These are phyloP conservation scores for Lagenorhynchus albirostris DNA, from an alignment of 2,113 vertebrate genomes.

Conservation along the genomic window DNA sequence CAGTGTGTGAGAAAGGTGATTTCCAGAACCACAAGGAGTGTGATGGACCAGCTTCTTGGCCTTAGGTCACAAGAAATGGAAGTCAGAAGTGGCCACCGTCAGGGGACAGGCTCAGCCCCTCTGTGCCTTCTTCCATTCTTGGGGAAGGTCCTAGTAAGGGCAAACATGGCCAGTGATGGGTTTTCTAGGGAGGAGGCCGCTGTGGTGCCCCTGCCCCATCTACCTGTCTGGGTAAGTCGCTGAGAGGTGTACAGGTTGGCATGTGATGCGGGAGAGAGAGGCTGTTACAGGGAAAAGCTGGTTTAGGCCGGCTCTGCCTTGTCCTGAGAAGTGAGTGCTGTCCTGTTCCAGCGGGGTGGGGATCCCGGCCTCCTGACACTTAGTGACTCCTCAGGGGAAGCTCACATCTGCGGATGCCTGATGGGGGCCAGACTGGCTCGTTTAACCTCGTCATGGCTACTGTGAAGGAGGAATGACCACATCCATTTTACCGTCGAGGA, in stretches of 20 bases:
- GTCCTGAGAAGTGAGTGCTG: not conserved
- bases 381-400: not conserved
- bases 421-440: not conserved
- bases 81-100: not conserved
- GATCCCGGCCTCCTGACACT: not conserved
- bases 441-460: not conserved
- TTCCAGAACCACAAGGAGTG: not conserved
- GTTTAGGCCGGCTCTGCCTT: not conserved
- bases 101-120: not conserved
- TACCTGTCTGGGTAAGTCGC: accelerated
- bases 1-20: not conserved
- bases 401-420: not conserved
- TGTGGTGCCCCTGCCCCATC: not conserved
- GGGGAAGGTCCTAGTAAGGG: not conserved
- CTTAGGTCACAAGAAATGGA: not conserved
- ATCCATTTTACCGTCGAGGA: not conserved
- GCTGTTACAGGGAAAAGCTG: not conserved
- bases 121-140: not conserved
- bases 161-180: not conserved
- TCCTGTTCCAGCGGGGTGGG: accelerated
- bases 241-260: not conserved
- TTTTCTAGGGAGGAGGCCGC: not conserved
- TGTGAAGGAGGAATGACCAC: not conserved
- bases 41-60: not conserved
- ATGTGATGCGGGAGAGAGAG: too few species aligned